phyloP scores from a whole-genome alignment of 2,888 invertebrate species.

The Serrognathus titanus region DNA sequence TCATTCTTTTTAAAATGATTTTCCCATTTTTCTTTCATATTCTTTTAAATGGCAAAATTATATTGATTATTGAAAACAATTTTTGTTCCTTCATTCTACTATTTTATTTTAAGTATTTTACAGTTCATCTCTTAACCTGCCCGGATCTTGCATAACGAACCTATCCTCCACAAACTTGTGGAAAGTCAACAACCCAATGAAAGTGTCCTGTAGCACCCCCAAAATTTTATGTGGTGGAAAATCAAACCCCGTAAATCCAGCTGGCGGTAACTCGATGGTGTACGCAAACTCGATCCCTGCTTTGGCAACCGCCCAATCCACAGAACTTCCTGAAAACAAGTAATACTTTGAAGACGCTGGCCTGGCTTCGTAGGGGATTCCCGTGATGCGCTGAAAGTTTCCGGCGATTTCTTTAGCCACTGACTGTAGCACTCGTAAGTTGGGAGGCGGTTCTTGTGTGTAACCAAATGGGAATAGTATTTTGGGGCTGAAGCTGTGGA shows the following conservation, averaged over 20 bases:
- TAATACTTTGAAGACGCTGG: constrained; percentile 48
- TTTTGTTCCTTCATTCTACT: too few species aligned
- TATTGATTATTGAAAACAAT: too few species aligned
- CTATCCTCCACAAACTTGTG: constrained; percentile 5
- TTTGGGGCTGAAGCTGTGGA: constrained; percentile 72
- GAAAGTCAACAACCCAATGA: constrained; percentile 7
- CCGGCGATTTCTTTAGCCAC: constrained; percentile 49
- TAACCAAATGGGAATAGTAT: constrained; percentile 66
- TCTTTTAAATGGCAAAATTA: too few species aligned
- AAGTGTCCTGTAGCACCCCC: constrained; percentile 6
- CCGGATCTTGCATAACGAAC: neutral
- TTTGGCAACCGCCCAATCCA: constrained; percentile 61
- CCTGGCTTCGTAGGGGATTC: constrained; percentile 54
- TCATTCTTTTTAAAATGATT: too few species aligned
- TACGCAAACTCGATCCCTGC: constrained; percentile 58
- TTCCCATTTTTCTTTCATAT: too few species aligned
- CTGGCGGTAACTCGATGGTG: constrained; percentile 63
- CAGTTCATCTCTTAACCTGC: neutral
- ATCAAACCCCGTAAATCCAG: constrained; percentile 58
- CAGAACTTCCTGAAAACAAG: constrained; percentile 59
- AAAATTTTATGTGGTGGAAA: constrained; percentile 43
- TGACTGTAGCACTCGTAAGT: constrained; percentile 49
- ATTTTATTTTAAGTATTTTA: neutral
- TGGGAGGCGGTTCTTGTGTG: constrained; percentile 52
- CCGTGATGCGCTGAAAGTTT: constrained; percentile 42